Base-by-base conservation (phyloP, 2,797 vertebrate species). In the Petrocephalus sullivani region DNA sequence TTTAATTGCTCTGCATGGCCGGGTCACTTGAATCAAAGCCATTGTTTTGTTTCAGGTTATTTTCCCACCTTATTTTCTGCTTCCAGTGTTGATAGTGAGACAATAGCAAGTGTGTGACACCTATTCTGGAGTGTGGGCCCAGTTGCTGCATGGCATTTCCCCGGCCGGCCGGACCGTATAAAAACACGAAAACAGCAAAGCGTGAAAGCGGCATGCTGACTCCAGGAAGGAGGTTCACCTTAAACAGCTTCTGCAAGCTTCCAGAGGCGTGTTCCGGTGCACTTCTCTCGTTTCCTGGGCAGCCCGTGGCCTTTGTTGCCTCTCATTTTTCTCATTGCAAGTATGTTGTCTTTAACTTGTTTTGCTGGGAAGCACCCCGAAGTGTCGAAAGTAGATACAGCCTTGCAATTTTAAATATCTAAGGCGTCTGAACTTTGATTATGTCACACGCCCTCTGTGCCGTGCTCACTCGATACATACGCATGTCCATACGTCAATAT, bases 1-100 rank as follows among this genome's bases (percentile, higher is more conserved):
- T 95, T 95, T 94, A 93, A 95, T 95, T 93, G 94, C 93, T 95
- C 94, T 93, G 92, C 41, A 51, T 78, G 54, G 85, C 33, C 83
- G 46, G 81, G 51, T 21, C 81, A 88, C 78, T 85, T 64, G 87
- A 78, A 88, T 85, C 46, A 46, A 16, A 60, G 56, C 85, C 85
- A 86, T 41, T 37, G n/a, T 89, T 87, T 78, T 81, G 1, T 87
- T 51, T n/a, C 41, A 33, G 41, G 19, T 61, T 60, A 7, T 28
- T 57, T 86, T 56, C 23, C 33, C 14, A n/a, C 8, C 33, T 4
- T 78, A 41, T 86, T 46, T 8, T 16, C 49, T 14, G 37, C 21
- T 88, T 46, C 81, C 21, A 84, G 46, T 53, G 56, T 88, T 84
- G 33, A 71, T 58, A 61, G 85, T 23, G 23, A 58, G 67, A 78